Conservation (phyloP, 2,888 invertebrate genomes). For the Oxystoma pomonae region DNA sequence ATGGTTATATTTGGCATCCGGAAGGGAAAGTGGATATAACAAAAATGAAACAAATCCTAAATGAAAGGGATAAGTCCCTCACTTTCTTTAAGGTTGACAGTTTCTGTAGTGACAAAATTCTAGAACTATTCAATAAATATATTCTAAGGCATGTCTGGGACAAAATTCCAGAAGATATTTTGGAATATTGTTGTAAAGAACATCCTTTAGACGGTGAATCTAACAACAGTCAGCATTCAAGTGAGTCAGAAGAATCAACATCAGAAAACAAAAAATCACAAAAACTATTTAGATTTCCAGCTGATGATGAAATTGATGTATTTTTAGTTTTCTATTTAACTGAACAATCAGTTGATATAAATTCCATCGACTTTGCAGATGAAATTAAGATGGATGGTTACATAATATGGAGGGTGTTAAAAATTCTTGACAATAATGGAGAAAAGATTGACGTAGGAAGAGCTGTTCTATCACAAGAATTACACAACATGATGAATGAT, state of each 20-base stretch:
- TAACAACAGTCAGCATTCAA: neutral
- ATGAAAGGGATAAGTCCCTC: neutral
- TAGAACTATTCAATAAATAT: neutral
- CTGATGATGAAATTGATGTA: neutral
- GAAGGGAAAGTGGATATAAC: neutral
- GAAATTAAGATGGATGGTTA: neutral
- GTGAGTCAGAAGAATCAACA: neutral
- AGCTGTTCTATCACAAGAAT: neutral
- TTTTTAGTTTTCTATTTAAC: neutral
- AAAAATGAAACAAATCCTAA: neutral
- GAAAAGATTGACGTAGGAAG: neutral
- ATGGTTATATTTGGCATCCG: conserved; percentile 2
- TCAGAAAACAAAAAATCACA: neutral
- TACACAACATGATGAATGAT: neutral
- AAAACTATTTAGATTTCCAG: neutral
- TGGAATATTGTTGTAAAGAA: neutral
- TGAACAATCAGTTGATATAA: neutral
- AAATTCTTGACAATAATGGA: neutral
- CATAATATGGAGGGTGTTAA: neutral
- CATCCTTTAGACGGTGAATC: no score
- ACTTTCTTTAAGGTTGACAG: neutral
- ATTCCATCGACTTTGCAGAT: neutral
- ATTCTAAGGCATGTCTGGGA: neutral
- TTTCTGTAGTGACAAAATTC: neutral
- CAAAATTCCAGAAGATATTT: neutral